Evolutionary conservation across 2,113 vertebrate species (phyloP).

Genomic region (Phocoena phocoena): DNA sequence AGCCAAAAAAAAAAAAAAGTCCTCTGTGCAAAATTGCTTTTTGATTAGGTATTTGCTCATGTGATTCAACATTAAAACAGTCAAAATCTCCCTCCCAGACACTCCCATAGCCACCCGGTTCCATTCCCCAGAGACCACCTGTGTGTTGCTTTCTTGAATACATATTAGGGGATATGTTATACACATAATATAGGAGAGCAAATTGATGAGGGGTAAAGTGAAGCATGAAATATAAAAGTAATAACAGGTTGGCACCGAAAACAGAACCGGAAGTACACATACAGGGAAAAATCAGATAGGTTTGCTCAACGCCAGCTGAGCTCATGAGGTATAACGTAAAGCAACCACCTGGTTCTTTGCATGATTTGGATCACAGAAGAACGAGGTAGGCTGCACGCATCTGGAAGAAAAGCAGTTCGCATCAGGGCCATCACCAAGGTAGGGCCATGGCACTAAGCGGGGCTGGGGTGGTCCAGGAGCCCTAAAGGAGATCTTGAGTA

Average conservation of each 20-base stretch:
- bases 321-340: background rate
- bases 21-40: background rate
- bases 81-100: background rate
- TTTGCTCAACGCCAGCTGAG: background rate
- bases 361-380: background rate
- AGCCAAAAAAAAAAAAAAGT: background rate
- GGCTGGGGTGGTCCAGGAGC: background rate
- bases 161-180: background rate
- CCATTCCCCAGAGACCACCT: no score
- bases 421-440: background rate
- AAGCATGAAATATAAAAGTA: background rate
- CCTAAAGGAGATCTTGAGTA: background rate
- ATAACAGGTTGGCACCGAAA: background rate
- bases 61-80: background rate
- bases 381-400: no score
- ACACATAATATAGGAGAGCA: background rate
- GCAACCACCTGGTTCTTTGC: background rate
- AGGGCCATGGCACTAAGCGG: background rate
- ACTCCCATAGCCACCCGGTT: background rate
- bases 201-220: background rate
- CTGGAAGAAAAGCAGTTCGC: background rate
- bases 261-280: background rate
- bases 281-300: background rate
- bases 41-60: background rate
- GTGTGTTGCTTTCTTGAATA: background rate